Base-by-base conservation (phyloP, 2,113 vertebrate species). In the Cnemophilus loriae region DNA sequence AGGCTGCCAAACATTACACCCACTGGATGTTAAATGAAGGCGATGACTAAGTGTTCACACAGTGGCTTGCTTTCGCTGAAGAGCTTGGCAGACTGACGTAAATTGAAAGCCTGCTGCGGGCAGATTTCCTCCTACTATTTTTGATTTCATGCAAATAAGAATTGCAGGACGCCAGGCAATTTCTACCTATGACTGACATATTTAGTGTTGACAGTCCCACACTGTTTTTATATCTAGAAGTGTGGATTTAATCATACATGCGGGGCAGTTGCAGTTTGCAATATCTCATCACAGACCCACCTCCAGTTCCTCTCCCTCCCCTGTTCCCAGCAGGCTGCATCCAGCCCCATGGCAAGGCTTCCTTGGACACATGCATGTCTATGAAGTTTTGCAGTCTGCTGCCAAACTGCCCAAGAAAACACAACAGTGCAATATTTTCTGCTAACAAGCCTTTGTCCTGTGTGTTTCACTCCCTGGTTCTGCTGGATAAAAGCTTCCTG, bases 71-170 rank as follows among this genome's bases (percentile, higher is more conserved):
- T 89, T 94, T 90, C 6, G 7, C 92, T 84, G 84, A 93, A 81
- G 90, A 93, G 41, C 95, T 97, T 97, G 95, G 88, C 95, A 96
- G 96, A 55, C 92, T 97, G 97, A 97, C 95, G 94, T 87, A 97
- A 97, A 97, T 96, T 93, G 90, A 92, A 96, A 96, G 93, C 86
- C 97, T 97, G 97, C 92, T 93, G 95, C n/a, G 8, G 96, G 94
- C 95, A 97, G 96, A 95, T 97, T 96, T 97, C 95, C 95, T 96
- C 95, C 95, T 88, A 83, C 95, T 97, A 96, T 95, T 96, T 96
- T 89, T 97, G 84, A 93, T 96, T 96, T 91, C 85, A 97, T 97
- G 97, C 97, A 97, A 96, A 97, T 96, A 86, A 69, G 92, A 70
- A 76, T 82, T 84, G 93, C 96, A 91, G 93, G 93, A 96, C 8